phyloP scores from a whole-genome alignment of 2,888 invertebrate species.

The Hecatera dysodea region DNA sequence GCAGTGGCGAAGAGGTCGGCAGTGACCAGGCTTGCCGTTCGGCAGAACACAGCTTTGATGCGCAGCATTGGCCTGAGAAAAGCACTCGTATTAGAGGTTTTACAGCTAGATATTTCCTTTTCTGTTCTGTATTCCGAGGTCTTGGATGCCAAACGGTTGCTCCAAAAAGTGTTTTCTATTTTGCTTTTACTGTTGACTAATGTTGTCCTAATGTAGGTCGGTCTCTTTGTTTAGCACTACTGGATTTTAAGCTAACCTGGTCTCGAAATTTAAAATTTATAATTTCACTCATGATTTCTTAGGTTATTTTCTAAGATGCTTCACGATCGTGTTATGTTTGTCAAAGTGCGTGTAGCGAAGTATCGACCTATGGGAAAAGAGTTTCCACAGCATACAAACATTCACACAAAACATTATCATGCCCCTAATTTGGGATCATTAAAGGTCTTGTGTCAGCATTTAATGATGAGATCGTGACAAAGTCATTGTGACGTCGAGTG shows the following conservation, averaged over 20 bases:
- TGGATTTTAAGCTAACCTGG: neutral
- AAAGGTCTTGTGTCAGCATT: constrained; percentile 48
- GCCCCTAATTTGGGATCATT: constrained; percentile 54
- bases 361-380: constrained; percentile 32
- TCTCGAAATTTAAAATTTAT: neutral
- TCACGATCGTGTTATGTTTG: neutral
- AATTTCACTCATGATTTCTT: neutral
- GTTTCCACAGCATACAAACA: constrained; percentile 28
- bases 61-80: constrained; percentile 90
- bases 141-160: neutral
- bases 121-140: neutral
- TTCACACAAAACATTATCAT: constrained; percentile 42
- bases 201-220: neutral
- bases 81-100: neutral
- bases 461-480: constrained; percentile 60
- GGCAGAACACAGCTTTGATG: constrained; percentile 92
- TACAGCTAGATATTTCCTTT: neutral
- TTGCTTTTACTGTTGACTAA: neutral
- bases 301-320: neutral
- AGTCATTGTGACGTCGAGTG: constrained; percentile 41
- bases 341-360: neutral
- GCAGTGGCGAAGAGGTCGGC: constrained; percentile 92
- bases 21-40: constrained; percentile 92
- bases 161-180: neutral
- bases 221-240: neutral